Conservation (phyloP, 2,797 vertebrate species). For the Neoniphon sammara region DNA sequence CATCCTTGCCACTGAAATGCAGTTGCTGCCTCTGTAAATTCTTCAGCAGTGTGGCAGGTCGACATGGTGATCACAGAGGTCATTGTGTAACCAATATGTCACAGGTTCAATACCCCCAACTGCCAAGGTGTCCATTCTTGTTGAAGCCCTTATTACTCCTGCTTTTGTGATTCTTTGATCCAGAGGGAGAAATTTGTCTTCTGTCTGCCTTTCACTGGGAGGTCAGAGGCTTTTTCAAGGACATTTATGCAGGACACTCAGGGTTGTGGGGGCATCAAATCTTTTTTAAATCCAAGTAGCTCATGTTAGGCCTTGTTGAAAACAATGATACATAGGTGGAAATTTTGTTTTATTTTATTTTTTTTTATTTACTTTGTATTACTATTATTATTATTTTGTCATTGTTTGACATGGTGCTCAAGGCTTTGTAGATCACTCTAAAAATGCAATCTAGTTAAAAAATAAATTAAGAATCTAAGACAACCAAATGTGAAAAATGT, state of each 20-base stretch:
- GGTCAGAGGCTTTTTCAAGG: conserved; percentile 20
- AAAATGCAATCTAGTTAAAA: conserved; percentile 55
- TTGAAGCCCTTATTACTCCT: conserved; percentile 21
- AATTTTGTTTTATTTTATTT: conserved; percentile 20
- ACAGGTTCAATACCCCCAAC: conserved; percentile 21
- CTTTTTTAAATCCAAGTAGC: conserved; percentile 9
- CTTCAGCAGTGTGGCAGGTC: conserved; percentile 32
- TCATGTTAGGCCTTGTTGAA: conserved; percentile 33
- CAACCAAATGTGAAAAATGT: conserved; percentile 70
- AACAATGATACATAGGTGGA: conserved; percentile 33
- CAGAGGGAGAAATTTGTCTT: conserved; percentile 29
- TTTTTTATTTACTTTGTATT: conserved; percentile 2
- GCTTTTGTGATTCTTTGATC: conserved; percentile 33
- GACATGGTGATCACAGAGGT: conserved; percentile 24
- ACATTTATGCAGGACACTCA: conserved; percentile 51
- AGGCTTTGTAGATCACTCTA: conserved; percentile 40
- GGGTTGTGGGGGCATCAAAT: conserved; percentile 39
- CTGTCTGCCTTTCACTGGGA: conserved; percentile 20
- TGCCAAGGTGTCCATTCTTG: conserved; percentile 34
- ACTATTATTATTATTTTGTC: too few relatives aligned
- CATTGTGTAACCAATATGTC: conserved; percentile 23
- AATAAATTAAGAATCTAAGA: conserved; percentile 50
- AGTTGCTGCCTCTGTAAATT: conserved; percentile 34
- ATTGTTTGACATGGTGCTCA: conserved; percentile 60
- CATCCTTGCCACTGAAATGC: conserved; percentile 55